These are phyloP conservation scores for Drosophila mimetica DNA, from an alignment of 2,888 invertebrate genomes.

Conservation along the genomic window DNA sequence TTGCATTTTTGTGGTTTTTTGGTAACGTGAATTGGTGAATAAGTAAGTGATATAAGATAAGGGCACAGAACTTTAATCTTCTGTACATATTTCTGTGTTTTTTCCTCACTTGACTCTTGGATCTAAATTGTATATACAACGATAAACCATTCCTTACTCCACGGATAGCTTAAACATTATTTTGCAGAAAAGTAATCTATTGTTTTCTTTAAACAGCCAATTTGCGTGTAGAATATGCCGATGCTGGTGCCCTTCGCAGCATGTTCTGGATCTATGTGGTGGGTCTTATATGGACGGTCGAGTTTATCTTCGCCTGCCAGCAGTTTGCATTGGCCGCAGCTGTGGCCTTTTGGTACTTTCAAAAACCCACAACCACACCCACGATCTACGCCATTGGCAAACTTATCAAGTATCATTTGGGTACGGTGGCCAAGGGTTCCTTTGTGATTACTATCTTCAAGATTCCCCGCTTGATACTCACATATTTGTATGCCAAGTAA, in stretches of 20 bases:
- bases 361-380: conserved; percentile 89
- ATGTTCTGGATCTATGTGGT: conserved; percentile 98
- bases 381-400: conserved; percentile 87
- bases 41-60: conserved; percentile 52
- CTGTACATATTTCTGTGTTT: conserved; percentile 34
- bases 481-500: conserved; percentile 95
- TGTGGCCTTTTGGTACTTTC: conserved; percentile 97
- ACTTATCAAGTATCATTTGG: conserved; percentile 94
- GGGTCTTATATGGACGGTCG: conserved; percentile 96
- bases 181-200: conserved; percentile 1
- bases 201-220: conserved; percentile 84
- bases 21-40: conserved; percentile 29
- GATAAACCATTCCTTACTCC: background rate
- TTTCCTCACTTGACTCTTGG: background rate
- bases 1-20: conserved; percentile 32
- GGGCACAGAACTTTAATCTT: conserved; percentile 10
- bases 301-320: conserved; percentile 97
- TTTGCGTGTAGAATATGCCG: conserved; percentile 89
- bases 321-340: conserved; percentile 97
- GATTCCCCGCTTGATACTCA: conserved; percentile 94
- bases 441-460: conserved; percentile 96
- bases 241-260: conserved; percentile 92
- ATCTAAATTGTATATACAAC: conserved; percentile 29
- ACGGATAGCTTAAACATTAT: background rate
- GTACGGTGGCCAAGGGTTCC: conserved; percentile 97